A percentile compares a stretch with the other conserved stretches of the same genome.
Evolutionary conservation across 1,140 invertebrate genomes (phyloP).

Genomic region (Drosophila sp.): DNA sequence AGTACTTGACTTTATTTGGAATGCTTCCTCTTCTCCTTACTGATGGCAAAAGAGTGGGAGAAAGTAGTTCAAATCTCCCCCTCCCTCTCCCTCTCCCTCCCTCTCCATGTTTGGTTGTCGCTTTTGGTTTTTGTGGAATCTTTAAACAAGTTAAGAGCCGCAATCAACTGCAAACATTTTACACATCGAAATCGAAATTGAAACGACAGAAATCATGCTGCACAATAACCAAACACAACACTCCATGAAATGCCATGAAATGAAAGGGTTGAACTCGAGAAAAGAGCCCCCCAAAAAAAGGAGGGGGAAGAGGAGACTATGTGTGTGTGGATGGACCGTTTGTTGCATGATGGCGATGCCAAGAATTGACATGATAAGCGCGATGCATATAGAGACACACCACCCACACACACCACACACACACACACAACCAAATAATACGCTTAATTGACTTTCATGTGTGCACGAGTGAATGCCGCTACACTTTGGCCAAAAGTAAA

Average conservation of each 20-base stretch:
- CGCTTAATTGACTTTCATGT: constrained; percentile 79
- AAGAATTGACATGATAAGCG: constrained; percentile 74
- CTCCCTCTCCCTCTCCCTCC: neutral
- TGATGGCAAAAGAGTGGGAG: too few relatives aligned
- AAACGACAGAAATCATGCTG: constrained; percentile 48
- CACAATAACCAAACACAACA: constrained; percentile 23
- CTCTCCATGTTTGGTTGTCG: neutral
- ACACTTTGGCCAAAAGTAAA: constrained; percentile 46
- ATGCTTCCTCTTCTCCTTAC: too few relatives aligned
- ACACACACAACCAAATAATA: constrained; percentile 68
- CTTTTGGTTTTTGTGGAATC: constrained; percentile 47
- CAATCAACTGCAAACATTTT: constrained; percentile 74
- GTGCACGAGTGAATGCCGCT: constrained; percentile 75
- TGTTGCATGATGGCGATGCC: constrained; percentile 71
- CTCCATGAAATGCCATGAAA: constrained; percentile 16
- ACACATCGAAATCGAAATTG: constrained; percentile 52
- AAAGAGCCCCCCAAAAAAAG: constrained; percentile 3
- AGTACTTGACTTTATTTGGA: too few relatives aligned
- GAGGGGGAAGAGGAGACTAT: neutral
- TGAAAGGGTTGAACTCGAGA: constrained; percentile 46
- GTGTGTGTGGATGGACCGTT: constrained; percentile 24
- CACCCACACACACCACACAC: constrained; percentile 21
- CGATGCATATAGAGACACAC: constrained; percentile 33
- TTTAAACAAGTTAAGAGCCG: constrained; percentile 71
- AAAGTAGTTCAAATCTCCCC: neutral